Percentiles rank a stretch among this genome's conserved stretches.
These are phyloP conservation scores for Propithecus perrieri DNA, from an alignment of 2,797 vertebrate species.

Conservation along the genomic window DNA sequence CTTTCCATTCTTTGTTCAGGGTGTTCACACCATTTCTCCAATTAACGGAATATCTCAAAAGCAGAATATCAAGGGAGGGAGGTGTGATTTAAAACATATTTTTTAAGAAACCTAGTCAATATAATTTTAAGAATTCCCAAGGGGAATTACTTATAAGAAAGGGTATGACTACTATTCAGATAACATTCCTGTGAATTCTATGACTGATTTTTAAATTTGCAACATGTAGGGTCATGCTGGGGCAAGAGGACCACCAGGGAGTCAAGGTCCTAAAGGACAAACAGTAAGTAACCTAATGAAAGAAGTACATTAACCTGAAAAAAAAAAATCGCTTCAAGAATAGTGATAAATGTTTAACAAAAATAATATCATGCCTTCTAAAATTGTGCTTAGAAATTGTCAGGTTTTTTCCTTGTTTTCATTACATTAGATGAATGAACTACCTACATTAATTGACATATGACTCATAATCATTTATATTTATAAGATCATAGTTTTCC, in stretches of 20 bases:
- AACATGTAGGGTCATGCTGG: constrained; percentile 90
- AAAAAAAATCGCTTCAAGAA: neutral
- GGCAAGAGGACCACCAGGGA: constrained; percentile 90
- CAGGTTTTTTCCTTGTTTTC: neutral
- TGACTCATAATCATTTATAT: neutral
- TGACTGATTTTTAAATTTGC: constrained; percentile 54
- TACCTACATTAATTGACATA: neutral
- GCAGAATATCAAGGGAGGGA: neutral
- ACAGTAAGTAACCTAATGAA: constrained; percentile 88
- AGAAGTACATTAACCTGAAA: neutral
- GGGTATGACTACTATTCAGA: neutral
- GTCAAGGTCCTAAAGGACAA: constrained; percentile 91
- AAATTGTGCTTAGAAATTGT: neutral
- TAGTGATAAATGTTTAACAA: neutral
- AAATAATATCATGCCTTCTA: neutral
- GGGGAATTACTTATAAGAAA: neutral
- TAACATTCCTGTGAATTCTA: neutral
- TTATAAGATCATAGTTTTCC: constrained; percentile 15
- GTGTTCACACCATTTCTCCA: neutral
- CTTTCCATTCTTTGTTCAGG: neutral
- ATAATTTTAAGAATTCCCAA: constrained; percentile 16
- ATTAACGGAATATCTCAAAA: neutral
- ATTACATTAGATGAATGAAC: neutral
- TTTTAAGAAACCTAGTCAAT: neutral
- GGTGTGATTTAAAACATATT: neutral